Percentiles rank a stretch among this genome's conserved stretches.
Conservation (phyloP, 2,888 invertebrate species). For the Lamellibrachia satsuma region DNA sequence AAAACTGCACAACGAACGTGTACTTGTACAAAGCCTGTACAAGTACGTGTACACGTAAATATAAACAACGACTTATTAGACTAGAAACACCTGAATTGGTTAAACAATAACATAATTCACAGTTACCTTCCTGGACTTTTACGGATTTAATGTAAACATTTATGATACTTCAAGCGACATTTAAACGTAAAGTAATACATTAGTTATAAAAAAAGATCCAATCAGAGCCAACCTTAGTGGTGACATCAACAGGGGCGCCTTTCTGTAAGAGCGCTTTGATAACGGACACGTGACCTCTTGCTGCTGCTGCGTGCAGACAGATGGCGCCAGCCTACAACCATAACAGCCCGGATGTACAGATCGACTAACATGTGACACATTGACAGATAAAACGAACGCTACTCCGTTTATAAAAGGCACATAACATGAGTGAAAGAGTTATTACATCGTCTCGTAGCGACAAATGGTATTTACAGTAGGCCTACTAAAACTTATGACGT, state of each 20-base stretch:
- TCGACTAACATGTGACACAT: background rate
- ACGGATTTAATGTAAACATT: background rate
- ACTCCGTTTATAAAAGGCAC: background rate
- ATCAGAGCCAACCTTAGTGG: conserved; percentile 80
- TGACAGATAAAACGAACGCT: background rate
- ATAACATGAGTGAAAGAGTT: background rate
- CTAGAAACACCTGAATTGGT: too few relatives aligned
- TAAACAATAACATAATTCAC: too few relatives aligned
- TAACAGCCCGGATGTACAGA: background rate
- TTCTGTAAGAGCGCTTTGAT: conserved; percentile 94
- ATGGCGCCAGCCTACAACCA: conserved; percentile 83
- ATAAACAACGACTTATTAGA: too few relatives aligned
- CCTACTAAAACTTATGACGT: background rate
- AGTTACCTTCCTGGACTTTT: too few relatives aligned
- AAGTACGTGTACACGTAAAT: too few relatives aligned
- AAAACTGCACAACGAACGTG: too few relatives aligned
- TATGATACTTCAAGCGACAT: background rate
- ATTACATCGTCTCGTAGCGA: background rate
- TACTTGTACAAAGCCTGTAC: too few relatives aligned
- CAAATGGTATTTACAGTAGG: background rate
- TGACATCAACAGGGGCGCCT: conserved; percentile 95
- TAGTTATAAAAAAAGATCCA: background rate
- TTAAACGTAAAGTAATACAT: too few relatives aligned
- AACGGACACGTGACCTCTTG: conserved; percentile 95
- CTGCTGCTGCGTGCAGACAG: conserved; percentile 96